Conservation (phyloP, 2,113 vertebrate species). For the Mus spicilegus region DNA sequence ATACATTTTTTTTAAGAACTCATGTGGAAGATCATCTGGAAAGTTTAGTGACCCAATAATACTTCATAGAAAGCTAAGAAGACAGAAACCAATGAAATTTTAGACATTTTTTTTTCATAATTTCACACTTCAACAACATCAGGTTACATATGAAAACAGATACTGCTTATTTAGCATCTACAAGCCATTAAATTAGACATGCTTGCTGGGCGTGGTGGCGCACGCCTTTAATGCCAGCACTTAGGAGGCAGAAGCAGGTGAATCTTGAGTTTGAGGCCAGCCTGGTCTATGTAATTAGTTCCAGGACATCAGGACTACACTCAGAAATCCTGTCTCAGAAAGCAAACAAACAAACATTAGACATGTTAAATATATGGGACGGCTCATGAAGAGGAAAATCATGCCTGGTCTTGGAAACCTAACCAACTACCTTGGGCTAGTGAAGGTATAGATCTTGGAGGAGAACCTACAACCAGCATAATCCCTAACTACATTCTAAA, state of each 20-base stretch:
- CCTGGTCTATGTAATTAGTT: no score
- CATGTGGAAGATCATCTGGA: neutral
- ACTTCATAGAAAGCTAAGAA: neutral
- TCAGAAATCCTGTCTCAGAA: no score
- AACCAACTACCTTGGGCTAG: neutral
- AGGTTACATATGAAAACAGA: neutral
- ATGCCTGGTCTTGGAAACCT: neutral
- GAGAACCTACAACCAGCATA: neutral
- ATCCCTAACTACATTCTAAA: neutral
- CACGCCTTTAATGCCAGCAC: no score
- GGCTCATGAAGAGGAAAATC: neutral
- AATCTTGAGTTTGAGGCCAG: no score
- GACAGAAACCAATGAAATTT: slow-evolving; percentile 4
- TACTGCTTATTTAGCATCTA: neutral
- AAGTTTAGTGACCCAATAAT: neutral
- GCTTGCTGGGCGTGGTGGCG: neutral
- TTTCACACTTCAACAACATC: neutral
- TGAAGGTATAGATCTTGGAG: neutral
- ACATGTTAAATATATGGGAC: neutral
- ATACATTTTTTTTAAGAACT: slow-evolving; percentile 24
- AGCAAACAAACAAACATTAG: neutral
- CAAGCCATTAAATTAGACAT: neutral
- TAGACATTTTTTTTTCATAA: neutral
- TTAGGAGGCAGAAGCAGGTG: no score
- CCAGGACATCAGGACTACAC: no score